phyloP scores from a whole-genome alignment of 2,113 vertebrate species.

The Lophochroa leadbeateri region DNA sequence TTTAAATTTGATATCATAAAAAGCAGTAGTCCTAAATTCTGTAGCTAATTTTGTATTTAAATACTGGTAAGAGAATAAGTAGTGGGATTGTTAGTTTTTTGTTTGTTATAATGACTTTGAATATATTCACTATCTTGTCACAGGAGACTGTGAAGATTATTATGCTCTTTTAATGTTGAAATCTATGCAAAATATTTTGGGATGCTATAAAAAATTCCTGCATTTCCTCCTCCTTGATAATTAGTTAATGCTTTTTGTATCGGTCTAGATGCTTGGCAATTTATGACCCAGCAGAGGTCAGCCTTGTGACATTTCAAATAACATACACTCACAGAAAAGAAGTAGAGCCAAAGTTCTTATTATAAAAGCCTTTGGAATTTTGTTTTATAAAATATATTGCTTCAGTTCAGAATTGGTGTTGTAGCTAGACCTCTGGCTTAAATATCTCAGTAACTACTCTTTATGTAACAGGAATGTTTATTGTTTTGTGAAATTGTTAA shows the following conservation, averaged over 20 bases:
- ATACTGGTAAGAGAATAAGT: not conserved
- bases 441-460: not conserved
- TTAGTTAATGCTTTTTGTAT: not conserved
- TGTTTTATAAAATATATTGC: not conserved
- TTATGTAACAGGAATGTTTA: not conserved
- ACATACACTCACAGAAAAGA: not conserved
- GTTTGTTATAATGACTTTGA: not conserved
- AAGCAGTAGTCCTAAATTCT: not conserved
- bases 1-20: not conserved
- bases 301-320: conserved; percentile 24
- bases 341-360: not conserved
- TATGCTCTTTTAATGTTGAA: not conserved
- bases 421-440: not conserved
- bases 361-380: not conserved
- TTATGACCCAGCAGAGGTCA: conserved; percentile 66
- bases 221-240: not conserved
- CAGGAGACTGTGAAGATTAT: not conserved
- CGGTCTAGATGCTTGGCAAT: not conserved
- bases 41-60: not conserved
- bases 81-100: not conserved
- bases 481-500: not conserved
- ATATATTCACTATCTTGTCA: not conserved
- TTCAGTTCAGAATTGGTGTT: not conserved
- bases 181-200: not conserved
- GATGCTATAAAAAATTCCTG: not conserved